Percentiles rank a stretch among this genome's conserved stretches.
Evolutionary conservation across 2,888 invertebrate genomes (phyloP).

Genomic region (Micoletzkya japonica): DNA sequence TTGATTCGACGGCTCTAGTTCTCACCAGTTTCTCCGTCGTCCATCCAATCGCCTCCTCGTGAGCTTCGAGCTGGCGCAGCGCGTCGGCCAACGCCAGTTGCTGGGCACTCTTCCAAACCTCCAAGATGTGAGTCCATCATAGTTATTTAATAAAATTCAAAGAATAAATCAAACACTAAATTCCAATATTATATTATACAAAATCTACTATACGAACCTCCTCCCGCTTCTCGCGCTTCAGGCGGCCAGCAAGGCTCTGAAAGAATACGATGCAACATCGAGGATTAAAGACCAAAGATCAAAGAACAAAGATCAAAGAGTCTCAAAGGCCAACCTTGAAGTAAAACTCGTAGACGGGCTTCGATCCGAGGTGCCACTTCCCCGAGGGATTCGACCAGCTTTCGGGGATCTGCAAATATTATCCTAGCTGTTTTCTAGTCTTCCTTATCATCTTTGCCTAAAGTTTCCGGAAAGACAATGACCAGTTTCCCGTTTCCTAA

Average conservation of each 20-base stretch:
- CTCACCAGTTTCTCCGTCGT: slow-evolving; percentile 47
- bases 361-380: slow-evolving; percentile 83
- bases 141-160: no score
- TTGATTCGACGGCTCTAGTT: neutral
- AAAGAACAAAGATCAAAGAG: no score
- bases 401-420: slow-evolving; percentile 74
- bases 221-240: neutral
- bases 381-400: slow-evolving; percentile 83
- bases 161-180: no score
- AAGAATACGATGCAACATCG: no score
- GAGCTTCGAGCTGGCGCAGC: slow-evolving; percentile 74
- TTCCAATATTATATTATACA: no score
- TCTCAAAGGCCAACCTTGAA: no score
- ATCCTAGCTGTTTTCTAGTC: no score
- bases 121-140: no score
- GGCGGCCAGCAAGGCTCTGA: no score
- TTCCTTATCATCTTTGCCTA: neutral
- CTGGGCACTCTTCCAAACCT: slow-evolving; percentile 82
- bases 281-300: no score
- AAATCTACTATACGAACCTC: neutral
- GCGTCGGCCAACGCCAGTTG: slow-evolving; percentile 80
- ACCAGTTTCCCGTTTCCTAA: no score
- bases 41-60: slow-evolving; percentile 70
- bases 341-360: slow-evolving; percentile 83
- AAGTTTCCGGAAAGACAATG: neutral